phyloP scores from a whole-genome alignment of 2,113 vertebrate species.

The Onychorhynchus coronatus region DNA sequence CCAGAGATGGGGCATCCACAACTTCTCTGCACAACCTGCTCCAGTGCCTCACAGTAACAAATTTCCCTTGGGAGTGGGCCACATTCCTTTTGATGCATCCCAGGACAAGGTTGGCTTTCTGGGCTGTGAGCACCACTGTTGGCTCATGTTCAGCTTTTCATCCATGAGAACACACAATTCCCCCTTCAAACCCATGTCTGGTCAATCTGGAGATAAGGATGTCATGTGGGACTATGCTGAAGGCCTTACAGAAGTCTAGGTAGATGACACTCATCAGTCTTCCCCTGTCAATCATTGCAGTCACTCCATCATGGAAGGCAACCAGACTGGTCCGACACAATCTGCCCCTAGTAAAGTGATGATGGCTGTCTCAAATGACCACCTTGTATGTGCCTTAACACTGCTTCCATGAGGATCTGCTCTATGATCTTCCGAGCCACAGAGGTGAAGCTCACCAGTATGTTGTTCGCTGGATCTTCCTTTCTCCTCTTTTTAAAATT shows the following conservation, averaged over 20 bases:
- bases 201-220: not conserved
- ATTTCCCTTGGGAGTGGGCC: not conserved
- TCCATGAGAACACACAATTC: not conserved
- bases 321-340: not conserved
- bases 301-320: not conserved
- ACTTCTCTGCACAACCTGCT: not conserved
- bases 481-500: not conserved
- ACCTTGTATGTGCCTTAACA: not conserved
- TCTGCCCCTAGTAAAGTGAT: not conserved
- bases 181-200: not conserved
- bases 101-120: not conserved
- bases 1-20: not conserved
- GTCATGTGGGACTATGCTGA: fast-evolving
- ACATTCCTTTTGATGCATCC: not conserved
- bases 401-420: not conserved
- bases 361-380: not conserved
- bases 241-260: not conserved
- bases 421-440: not conserved
- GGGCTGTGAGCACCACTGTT: not conserved
- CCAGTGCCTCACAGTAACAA: not conserved
- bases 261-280: too few relatives aligned
- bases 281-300: fast-evolving
- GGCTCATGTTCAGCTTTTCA: not conserved
- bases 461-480: not conserved
- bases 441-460: not conserved